A percentile compares a stretch with the other conserved stretches of the same genome.
These are phyloP conservation scores for Drosophila melanica DNA, from an alignment of 1,140 invertebrate species.

Conservation along the genomic window DNA sequence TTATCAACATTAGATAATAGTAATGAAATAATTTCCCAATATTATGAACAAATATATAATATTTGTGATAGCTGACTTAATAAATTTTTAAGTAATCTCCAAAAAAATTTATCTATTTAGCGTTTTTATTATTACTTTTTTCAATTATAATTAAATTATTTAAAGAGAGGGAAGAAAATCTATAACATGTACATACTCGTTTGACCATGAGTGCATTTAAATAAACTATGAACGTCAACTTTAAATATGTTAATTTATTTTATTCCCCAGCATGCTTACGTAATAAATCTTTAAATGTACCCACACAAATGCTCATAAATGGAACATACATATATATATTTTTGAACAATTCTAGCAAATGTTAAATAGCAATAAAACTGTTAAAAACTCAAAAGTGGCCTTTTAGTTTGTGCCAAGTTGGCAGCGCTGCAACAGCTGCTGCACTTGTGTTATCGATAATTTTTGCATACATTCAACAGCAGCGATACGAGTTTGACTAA, in stretches of 20 bases:
- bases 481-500: slow-evolving; percentile 5
- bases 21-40: no score
- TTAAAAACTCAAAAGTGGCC: slow-evolving; percentile 30
- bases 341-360: slow-evolving; percentile 50
- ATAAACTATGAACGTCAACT: no score
- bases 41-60: no score
- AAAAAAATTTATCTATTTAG: no score
- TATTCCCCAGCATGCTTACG: slow-evolving; percentile 59
- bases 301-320: neutral
- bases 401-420: slow-evolving; percentile 6
- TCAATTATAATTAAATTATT: no score
- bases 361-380: slow-evolving; percentile 45
- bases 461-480: neutral
- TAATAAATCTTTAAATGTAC: slow-evolving; percentile 33
- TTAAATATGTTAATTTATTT: neutral
- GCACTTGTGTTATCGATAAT: slow-evolving; percentile 21
- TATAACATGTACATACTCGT: no score
- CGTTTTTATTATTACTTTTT: no score
- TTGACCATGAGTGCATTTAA: no score
- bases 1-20: no score
- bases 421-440: slow-evolving; percentile 21
- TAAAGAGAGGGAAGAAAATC: no score
- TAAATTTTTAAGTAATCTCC: no score
- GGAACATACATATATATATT: slow-evolving; percentile 47
- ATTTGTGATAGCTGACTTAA: no score